Conservation (phyloP, 2,113 vertebrate genomes). For the Silurus meridionalis region DNA sequence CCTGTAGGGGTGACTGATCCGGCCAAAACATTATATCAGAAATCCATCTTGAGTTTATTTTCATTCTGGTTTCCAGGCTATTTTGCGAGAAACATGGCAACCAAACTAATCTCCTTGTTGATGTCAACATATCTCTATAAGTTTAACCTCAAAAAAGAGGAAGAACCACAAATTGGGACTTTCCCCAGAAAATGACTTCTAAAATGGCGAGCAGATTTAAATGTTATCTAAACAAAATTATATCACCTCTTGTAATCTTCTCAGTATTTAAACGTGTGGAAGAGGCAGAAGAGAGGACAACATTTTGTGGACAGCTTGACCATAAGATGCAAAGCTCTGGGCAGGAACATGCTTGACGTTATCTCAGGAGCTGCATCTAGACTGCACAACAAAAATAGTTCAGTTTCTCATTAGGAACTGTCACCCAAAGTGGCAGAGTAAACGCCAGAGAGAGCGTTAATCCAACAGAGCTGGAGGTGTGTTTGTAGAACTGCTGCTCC, state of each 20-base stretch:
- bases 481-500: not conserved
- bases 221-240: no score
- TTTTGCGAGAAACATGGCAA: no score
- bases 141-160: no score
- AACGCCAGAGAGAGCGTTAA: constrained; percentile 46
- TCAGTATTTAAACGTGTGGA: no score
- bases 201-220: no score
- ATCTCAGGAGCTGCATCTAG: constrained; percentile 86
- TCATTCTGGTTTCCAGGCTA: not conserved
- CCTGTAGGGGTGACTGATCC: not conserved
- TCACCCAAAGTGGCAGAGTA: constrained; percentile 72
- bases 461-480: not conserved
- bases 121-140: no score
- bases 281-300: no score
- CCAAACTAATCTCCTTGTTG: no score
- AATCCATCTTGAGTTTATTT: not conserved
- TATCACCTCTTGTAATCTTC: no score
- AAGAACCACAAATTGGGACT: no score
- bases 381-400: constrained; percentile 82
- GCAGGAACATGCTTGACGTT: constrained; percentile 81
- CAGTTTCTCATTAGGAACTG: constrained; percentile 84
- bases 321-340: constrained; percentile 61
- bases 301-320: no score
- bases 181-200: no score
- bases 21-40: not conserved